Evolutionary conservation across 2,888 invertebrate genomes (phyloP), one percentile per base, ranked within the genome.

Genomic region (Heliconius hortense): DNA sequence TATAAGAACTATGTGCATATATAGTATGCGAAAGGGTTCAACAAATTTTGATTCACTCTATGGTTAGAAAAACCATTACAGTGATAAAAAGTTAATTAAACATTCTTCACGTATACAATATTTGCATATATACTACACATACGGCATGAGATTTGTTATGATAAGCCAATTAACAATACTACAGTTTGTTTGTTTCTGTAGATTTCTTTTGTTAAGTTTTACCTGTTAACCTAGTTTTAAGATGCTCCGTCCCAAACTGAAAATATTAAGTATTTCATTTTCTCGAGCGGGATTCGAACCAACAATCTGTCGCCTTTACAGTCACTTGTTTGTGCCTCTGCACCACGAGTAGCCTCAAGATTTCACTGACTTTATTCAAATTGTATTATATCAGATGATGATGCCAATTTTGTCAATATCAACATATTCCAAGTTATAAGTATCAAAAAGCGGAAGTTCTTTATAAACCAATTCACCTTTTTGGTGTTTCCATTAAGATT

Each of bases 401-500:
- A 56, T 0, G n/a, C 0, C 21, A 10, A 35, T 35, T 35, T 35
- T 64, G 64, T 35, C 1, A 35, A n/a, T 1, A 64, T 35, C n/a
- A n/a, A 63, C 11, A 35, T 63, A 64, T 35, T 35, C 0, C 4
- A 66, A 39, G 39, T 43, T 24, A 13, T 24, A 43, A 66, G 82
- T 83, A 85, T 85, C 82, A 69, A 70, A 73, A 70, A 35, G 63
- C 31, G 21, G 26, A 43, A 71, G 71, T 71, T 35, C 60, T 60
- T 71, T 71, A 72, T 71, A 62, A 71, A 71, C 71, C 71, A 71
- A 71, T 85, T 81, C 77, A 78, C 78, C 80, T 83, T 84, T 86
- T 87, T 85, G 85, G 85, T 87, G 87, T 89, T 90, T 90, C 89
- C 88, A 89, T 91, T 89, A 90, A 88, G 88, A 88, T 80, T 80